Evolutionary conservation across 2,113 vertebrate genomes (phyloP), one percentile per base, ranked within the genome.

Genomic region (Poeciliopsis prolifica): DNA sequence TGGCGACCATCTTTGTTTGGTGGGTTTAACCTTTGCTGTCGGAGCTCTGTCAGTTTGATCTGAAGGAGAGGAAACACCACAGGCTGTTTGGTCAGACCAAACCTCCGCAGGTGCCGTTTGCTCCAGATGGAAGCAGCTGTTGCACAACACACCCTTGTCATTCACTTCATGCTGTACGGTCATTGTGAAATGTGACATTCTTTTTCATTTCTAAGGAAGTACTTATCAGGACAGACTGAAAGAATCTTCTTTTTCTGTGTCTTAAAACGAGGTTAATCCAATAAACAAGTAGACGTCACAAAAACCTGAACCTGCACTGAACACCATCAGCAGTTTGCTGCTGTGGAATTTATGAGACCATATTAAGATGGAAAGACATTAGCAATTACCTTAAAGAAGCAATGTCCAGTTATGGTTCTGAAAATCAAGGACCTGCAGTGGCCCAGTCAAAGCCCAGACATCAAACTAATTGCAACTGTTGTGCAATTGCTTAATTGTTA

Each of bases 1-100:
- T 80, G 77, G 63, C 74, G 71, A 70, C 75, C 48, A 24, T 33
- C 44, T 51, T 37, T 37, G 29, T 70, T 65, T 19, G 29, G 31
- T 68, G 31, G 3, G 61, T 65, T 33, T 29, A 30, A 22, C 62
- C 14, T 70, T 54, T 14, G 15, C 29, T 54, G 67, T 70, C 40
- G 61, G 64, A 10, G 2, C 12, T 29, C 33, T 68, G 26, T 68
- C 31, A 68, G 40, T 28, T 24, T 26, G 30, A 35, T n/a, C 68
- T 19, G 22, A 48, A 15, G 60, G 26, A 54, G 33, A 67, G 10
- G 40, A 26, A 17, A 17, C 40, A 37, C 42, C 35, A 75, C 3
- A 0, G 0, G 17, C 31, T 61, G 28, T 73, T 78, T 62, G 15
- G 8, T 44, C n/a, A 30, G 35, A 65, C 19, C 22, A 61, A 68